These are phyloP conservation scores for Morinoia aosen DNA, from an alignment of 2,888 invertebrate species.

Conservation along the genomic window DNA sequence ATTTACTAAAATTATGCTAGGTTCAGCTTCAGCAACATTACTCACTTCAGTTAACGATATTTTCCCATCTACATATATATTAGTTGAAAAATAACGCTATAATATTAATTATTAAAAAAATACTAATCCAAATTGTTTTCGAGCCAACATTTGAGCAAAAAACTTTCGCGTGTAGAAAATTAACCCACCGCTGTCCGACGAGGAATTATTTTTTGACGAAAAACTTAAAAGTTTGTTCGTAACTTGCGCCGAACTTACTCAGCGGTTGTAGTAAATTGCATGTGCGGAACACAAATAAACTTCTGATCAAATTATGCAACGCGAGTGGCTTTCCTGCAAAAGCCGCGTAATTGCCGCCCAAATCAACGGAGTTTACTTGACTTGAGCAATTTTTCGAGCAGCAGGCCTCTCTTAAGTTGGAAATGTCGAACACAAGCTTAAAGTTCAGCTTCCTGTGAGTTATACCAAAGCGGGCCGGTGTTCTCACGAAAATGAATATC, in stretches of 20 bases:
- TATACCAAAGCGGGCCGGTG: not conserved
- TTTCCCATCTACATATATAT: not conserved
- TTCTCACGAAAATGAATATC: not conserved
- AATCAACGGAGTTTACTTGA: not conserved
- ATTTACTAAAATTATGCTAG: not conserved
- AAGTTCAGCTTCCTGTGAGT: not conserved
- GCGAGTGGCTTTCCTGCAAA: not conserved
- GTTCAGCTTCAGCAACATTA: not conserved
- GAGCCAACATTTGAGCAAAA: not conserved
- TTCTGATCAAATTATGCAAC: not conserved
- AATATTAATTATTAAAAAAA: not conserved
- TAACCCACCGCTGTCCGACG: not conserved
- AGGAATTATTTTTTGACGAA: not conserved
- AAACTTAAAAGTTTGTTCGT: not conserved
- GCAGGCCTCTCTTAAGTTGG: not conserved
- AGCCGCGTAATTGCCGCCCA: not conserved
- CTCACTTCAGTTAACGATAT: not conserved
- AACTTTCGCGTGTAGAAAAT: not conserved
- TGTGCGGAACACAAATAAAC: not conserved
- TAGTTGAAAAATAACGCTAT: not conserved
- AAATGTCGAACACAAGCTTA: not conserved
- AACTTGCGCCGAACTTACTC: not conserved
- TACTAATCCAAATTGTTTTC: not conserved
- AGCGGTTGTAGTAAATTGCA: not conserved
- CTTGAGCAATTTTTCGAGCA: not conserved